Conservation (phyloP, 1,140 invertebrate species). For the Dermatophagoides farinae region DNA sequence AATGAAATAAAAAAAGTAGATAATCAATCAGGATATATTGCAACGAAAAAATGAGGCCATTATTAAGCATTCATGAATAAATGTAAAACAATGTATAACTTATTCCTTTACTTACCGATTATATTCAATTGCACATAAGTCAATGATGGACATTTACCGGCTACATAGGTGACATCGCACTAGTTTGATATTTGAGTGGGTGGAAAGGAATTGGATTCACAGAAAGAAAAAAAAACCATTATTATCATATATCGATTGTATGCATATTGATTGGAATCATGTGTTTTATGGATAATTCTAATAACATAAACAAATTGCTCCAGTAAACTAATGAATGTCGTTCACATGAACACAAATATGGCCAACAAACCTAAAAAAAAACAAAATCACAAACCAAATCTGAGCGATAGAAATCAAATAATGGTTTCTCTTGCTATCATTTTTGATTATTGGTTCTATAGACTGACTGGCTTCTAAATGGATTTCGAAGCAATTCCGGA, state of each 20-base stretch:
- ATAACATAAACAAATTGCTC: too few relatives aligned
- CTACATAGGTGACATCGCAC: constrained; percentile 22
- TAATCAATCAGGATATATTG: neutral
- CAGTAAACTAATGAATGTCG: too few relatives aligned
- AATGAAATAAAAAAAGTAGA: neutral
- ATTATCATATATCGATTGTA: neutral
- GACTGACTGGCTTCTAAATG: too few relatives aligned
- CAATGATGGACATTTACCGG: constrained; percentile 22
- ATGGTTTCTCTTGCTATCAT: too few relatives aligned
- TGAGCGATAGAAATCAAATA: too few relatives aligned
- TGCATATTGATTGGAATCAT: neutral
- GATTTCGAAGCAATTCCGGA: too few relatives aligned
- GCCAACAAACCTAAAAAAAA: too few relatives aligned
- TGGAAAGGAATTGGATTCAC: neutral
- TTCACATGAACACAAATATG: too few relatives aligned
- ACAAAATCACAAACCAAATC: too few relatives aligned
- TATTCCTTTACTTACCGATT: constrained; percentile 18
- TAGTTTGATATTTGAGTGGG: neutral
- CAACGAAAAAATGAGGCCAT: neutral
- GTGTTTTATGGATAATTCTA: too few relatives aligned
- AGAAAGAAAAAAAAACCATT: neutral
- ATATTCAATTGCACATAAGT: constrained; percentile 21
- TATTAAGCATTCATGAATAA: neutral
- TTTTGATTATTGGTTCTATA: too few relatives aligned
- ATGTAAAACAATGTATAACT: neutral